phyloP scores from a whole-genome alignment of 2,888 invertebrate species.

The Apodemia mormo region DNA sequence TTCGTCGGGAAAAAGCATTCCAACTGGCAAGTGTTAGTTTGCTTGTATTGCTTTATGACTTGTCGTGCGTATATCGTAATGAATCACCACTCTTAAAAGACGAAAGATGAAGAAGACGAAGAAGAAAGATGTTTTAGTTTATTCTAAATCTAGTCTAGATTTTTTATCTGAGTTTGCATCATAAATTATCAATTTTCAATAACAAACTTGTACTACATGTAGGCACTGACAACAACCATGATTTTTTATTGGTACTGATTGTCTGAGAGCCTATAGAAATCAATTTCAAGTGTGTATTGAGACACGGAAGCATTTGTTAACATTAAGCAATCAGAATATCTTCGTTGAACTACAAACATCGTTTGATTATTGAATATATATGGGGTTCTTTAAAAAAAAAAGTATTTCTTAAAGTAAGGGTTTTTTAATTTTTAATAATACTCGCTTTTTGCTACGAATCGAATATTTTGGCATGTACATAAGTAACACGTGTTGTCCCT shows the following conservation, averaged over 20 bases:
- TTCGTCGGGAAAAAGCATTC: not conserved
- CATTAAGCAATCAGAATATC: not conserved
- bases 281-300: not conserved
- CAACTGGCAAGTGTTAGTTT: not conserved
- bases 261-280: not conserved
- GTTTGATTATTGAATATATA: not conserved
- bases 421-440: no score
- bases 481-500: no score
- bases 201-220: not conserved
- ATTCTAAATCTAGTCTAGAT: conserved; percentile 2
- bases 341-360: not conserved
- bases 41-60: not conserved
- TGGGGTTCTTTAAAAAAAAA: no score
- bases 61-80: not conserved
- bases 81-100: not conserved
- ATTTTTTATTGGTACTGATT: not conserved
- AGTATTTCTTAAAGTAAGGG: no score
- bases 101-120: no score
- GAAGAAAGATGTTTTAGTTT: not conserved
- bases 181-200: no score
- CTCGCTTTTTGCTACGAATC: no score
- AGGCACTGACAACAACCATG: not conserved
- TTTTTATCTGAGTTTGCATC: not conserved
- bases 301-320: not conserved
- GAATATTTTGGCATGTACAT: no score